Base-by-base conservation (phyloP, 37 sponge, comb jelly and placozoan genomes). In the Eunapius fragilis region DNA sequence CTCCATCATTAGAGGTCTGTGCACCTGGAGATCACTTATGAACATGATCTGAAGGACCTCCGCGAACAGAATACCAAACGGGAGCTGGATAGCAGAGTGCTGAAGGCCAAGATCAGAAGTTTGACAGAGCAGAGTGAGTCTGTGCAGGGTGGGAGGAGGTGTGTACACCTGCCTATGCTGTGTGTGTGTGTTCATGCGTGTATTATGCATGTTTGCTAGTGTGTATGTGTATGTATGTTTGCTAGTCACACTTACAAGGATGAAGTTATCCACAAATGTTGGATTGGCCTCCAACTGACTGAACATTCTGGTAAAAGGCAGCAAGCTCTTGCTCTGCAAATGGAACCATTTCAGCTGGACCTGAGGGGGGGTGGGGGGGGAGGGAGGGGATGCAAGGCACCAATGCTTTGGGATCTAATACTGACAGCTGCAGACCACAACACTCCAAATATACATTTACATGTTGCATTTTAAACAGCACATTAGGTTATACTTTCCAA, bases 241-340 rank as follows among this genome's bases (percentile, higher is more conserved):
- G n/a, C n/a, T n/a, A n/a, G n/a, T 17, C 58, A 58, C 41, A 19
- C 84, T 50, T 33, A 91, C 91, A 49, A 36, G 73, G 28, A 98
- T 79, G 80, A 98, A 98, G 74, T 86, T 89, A 26, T 93, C 89
- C 0, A 93, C 78, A 38, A 91, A 94, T n/a, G 88, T 78, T 7
- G 90, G 84, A 41, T 90, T 84, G 19, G 80, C 77, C 30, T 84
- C 92, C 13, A 98, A 87, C 67, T n/a, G n/a, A n/a, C n/a, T 94
- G 97, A 13, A 93, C 90, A 71, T 96, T 98, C 10, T 83, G 91
- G 68, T 91, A 96, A 73, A 96, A 77, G 7, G 83, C 35, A 25
- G 88, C 35, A 23, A 98, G 92, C 76, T 95, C 95, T 26, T 91
- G 89, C 49, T 97, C 97, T 36, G 89, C 71, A 80, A 81, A 94